These are phyloP conservation scores for Eretmochelys imbricata DNA, from an alignment of 2,113 vertebrate species.

Conservation along the genomic window DNA sequence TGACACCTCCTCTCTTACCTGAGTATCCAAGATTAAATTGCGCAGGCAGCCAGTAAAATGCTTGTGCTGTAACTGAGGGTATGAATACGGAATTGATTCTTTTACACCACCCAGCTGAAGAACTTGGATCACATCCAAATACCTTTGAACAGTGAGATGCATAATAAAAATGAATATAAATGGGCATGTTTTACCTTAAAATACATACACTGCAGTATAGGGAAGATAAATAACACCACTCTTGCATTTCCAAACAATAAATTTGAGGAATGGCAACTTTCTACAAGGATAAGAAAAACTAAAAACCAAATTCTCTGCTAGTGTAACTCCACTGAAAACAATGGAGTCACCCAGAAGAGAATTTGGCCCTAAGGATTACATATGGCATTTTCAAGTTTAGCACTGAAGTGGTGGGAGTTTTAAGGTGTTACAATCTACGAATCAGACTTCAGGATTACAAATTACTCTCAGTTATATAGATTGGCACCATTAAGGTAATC, in stretches of 20 bases:
- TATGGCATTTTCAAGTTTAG: not conserved
- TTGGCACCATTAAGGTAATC: not conserved
- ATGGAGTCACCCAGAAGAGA: not conserved
- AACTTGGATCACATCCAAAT: conserved; percentile 86
- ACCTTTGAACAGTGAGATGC: conserved; percentile 70
- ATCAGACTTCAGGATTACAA: not conserved
- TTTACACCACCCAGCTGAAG: conserved; percentile 91
- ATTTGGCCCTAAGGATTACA: not conserved
- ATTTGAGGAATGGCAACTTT: not conserved
- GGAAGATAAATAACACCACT: not conserved
- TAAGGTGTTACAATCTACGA: not conserved
- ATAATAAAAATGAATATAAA: not conserved
- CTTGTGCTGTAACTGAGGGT: conserved; percentile 86
- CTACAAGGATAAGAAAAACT: not conserved
- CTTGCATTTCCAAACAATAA: not conserved
- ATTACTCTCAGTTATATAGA: not conserved
- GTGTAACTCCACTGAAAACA: not conserved
- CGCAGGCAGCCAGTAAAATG: conserved; percentile 91
- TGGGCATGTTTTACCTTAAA: not conserved
- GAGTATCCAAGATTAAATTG: conserved; percentile 88
- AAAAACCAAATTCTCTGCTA: not conserved
- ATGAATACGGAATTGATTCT: conserved; percentile 85
- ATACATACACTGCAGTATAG: not conserved
- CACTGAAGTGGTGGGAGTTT: not conserved
- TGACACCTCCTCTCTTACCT: conserved; percentile 76